Percentiles rank a stretch among this genome's conserved stretches.
Evolutionary conservation across 2,888 invertebrate species (phyloP).

Genomic region (Hirtodrosophila confusa): DNA sequence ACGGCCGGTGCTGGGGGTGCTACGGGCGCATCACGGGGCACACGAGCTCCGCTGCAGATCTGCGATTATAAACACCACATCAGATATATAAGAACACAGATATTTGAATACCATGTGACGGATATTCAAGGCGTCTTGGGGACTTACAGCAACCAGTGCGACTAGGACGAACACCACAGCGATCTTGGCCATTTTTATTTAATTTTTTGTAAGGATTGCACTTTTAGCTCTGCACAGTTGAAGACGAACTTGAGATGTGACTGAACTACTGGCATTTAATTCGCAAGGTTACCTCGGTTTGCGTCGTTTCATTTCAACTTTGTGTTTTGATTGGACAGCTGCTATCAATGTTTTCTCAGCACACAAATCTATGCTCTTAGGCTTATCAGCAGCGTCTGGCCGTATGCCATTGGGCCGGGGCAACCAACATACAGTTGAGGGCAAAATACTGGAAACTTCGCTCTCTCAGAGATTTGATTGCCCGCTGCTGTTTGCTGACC

Average conservation of each 20-base stretch:
- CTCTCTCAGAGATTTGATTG: too few species aligned
- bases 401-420: slow-evolving; percentile 1
- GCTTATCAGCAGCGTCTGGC: slow-evolving; percentile 15
- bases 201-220: slow-evolving; percentile 5
- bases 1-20: background rate
- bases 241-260: slow-evolving; percentile 50
- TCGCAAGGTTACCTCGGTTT: slow-evolving; percentile 47
- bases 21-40: slow-evolving; percentile 27
- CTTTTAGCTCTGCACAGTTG: slow-evolving; percentile 36
- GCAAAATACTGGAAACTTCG: background rate
- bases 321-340: background rate
- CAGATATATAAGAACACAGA: background rate
- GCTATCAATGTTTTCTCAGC: background rate
- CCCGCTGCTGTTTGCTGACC: too few species aligned
- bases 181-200: slow-evolving; percentile 54
- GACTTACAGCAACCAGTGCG: slow-evolving; percentile 57
- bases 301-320: slow-evolving; percentile 24
- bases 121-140: background rate
- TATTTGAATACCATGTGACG: background rate
- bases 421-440: too few species aligned
- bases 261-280: background rate
- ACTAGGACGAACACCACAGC: slow-evolving; percentile 50
- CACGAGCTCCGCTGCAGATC: slow-evolving; percentile 24
- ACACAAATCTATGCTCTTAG: background rate
- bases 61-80: background rate